A percentile compares a stretch with the other conserved stretches of the same genome.
These are phyloP conservation scores for Silurus aristotelis DNA, from an alignment of 2,797 vertebrate genomes.

Conservation along the genomic window DNA sequence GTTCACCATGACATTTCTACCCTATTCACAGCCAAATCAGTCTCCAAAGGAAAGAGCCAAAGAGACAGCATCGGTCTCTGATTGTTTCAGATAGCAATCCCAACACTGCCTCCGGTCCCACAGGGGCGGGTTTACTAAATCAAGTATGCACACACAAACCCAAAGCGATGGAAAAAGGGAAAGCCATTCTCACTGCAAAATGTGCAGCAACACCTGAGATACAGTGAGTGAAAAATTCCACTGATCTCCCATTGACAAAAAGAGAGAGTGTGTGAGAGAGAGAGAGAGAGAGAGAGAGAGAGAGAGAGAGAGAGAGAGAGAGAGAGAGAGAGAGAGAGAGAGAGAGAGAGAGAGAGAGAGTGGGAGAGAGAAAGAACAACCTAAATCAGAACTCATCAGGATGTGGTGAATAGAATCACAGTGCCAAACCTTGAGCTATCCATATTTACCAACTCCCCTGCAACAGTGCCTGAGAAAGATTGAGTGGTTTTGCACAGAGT, in stretches of 20 bases:
- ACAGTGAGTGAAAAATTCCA: slow-evolving; percentile 7
- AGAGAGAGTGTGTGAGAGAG: background rate
- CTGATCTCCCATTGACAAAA: slow-evolving; percentile 1
- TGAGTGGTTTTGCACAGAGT: slow-evolving; percentile 26
- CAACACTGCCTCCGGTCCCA: slow-evolving; percentile 39
- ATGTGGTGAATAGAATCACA: slow-evolving; percentile 38
- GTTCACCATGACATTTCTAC: slow-evolving; percentile 48
- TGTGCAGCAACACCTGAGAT: slow-evolving; percentile 19
- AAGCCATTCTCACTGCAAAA: background rate
- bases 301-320: background rate
- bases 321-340: background rate
- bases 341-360: slow-evolving; percentile 1
- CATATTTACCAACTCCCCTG: slow-evolving; percentile 42
- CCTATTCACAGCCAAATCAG: slow-evolving; percentile 50
- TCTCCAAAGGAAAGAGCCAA: slow-evolving; percentile 9
- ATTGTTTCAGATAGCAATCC: slow-evolving; percentile 49
- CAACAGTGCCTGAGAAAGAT: slow-evolving; percentile 21
- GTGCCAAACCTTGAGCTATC: slow-evolving; percentile 30
- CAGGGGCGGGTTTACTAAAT: slow-evolving; percentile 8
- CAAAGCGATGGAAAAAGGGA: background rate
- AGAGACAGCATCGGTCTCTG: slow-evolving; percentile 21
- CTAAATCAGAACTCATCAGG: slow-evolving; percentile 43
- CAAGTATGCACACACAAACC: slow-evolving; percentile 18
- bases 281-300: background rate
- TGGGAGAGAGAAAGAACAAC: background rate